Conservation (phyloP, 2,888 invertebrate species). For the Rhingia rostrata region DNA sequence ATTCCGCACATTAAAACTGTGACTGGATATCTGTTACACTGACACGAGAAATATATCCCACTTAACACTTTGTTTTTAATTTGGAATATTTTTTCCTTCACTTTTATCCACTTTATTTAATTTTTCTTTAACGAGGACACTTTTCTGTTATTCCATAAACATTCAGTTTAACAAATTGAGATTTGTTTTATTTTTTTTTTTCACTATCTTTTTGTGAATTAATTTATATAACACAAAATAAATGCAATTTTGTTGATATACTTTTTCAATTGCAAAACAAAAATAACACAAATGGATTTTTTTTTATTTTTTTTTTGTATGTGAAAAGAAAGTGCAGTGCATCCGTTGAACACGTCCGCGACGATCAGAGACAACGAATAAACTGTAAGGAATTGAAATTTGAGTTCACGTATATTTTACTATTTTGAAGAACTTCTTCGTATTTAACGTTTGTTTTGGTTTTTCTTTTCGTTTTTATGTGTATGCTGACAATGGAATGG, state of each 20-base stretch:
- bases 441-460: slow-evolving; percentile 20
- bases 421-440: slow-evolving; percentile 45
- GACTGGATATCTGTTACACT: not conserved
- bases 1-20: not conserved
- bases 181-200: too few relatives aligned
- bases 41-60: not conserved
- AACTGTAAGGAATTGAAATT: slow-evolving; percentile 74
- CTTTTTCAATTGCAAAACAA: slow-evolving; percentile 5
- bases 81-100: slow-evolving; percentile 1
- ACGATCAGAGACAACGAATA: slow-evolving; percentile 78
- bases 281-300: not conserved
- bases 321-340: slow-evolving; percentile 46
- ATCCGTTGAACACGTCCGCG: slow-evolving; percentile 76
- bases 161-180: not conserved
- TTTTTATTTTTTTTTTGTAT: slow-evolving; percentile 12
- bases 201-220: not conserved
- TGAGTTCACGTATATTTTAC: slow-evolving; percentile 64
- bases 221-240: slow-evolving; percentile 10
- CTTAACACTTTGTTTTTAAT: not conserved
- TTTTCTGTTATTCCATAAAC: not conserved
- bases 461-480: slow-evolving; percentile 23
- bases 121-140: not conserved
- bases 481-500: slow-evolving; percentile 3
- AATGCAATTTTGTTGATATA: not conserved
- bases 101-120: not conserved